These are phyloP conservation scores for Pristionchus entomophagus DNA, from an alignment of 2,888 invertebrate species.

Conservation along the genomic window DNA sequence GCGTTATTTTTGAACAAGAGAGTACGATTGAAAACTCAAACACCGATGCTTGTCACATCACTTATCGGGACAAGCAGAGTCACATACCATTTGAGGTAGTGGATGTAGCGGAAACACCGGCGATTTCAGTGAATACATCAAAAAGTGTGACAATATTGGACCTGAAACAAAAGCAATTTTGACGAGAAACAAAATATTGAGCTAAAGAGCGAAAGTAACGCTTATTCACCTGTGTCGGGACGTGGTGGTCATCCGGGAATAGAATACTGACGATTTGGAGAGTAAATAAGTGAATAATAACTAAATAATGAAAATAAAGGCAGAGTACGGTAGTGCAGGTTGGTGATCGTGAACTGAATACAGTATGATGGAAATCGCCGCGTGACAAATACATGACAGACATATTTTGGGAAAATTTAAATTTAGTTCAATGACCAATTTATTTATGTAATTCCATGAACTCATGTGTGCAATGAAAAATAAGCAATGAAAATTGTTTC, in stretches of 20 bases:
- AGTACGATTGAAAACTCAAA: too few relatives aligned
- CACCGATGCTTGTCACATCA: too few relatives aligned
- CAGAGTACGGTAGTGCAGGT: too few relatives aligned
- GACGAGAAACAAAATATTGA: not conserved
- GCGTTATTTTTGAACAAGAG: not conserved
- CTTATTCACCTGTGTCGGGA: conserved; percentile 15
- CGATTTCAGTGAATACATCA: conserved; percentile 71
- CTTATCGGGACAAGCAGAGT: too few relatives aligned
- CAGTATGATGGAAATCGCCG: not conserved
- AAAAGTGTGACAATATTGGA: conserved; percentile 67
- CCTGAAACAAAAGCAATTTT: conserved; percentile 52
- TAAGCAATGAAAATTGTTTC: too few relatives aligned
- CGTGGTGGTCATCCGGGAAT: conserved; percentile 8
- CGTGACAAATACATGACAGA: not conserved
- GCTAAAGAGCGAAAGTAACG: not conserved
- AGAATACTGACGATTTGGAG: not conserved
- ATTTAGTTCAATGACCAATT: too few relatives aligned
- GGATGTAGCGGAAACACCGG: conserved; percentile 41
- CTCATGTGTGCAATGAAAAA: too few relatives aligned
- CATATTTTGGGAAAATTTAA: too few relatives aligned
- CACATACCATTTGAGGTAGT: not conserved
- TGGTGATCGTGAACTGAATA: conserved; percentile 41
- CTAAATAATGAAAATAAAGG: too few relatives aligned
- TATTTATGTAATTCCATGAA: too few relatives aligned
- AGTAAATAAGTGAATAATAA: not conserved